Percentiles rank a stretch among this genome's conserved stretches.
Evolutionary conservation across 2,888 invertebrate species (phyloP).

Genomic region (Apamea sordens): DNA sequence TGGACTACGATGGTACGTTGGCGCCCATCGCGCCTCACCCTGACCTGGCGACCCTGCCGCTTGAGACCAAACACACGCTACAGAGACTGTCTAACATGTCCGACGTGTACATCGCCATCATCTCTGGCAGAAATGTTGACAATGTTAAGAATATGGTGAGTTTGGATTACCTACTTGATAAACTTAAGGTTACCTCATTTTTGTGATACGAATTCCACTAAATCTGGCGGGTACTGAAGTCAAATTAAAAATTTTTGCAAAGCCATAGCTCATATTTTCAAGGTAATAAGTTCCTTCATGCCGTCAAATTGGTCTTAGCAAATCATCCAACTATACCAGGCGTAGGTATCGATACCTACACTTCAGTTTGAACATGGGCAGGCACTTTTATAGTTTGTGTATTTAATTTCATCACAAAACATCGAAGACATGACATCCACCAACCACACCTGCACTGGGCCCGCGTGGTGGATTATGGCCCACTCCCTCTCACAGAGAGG

Average conservation of each 20-base stretch:
- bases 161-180: not conserved
- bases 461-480: too few species aligned
- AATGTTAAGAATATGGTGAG: conserved; percentile 96
- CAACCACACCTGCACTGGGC: too few species aligned
- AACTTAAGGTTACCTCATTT: not conserved
- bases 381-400: too few species aligned
- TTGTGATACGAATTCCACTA: not conserved
- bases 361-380: too few species aligned
- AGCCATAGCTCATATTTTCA: not conserved
- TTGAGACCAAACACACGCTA: conserved; percentile 95
- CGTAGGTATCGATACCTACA: too few species aligned
- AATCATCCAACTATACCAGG: too few species aligned
- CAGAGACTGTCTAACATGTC: conserved; percentile 95
- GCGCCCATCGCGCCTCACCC: conserved; percentile 97
- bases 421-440: too few species aligned
- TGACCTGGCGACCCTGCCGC: conserved; percentile 95
- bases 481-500: too few species aligned
- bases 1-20: conserved; percentile 97
- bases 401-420: too few species aligned
- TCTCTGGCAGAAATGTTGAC: conserved; percentile 96
- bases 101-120: conserved; percentile 96
- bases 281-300: not conserved
- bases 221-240: not conserved
- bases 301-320: not conserved
- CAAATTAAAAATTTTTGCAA: too few species aligned